phyloP scores from a whole-genome alignment of 2,888 invertebrate species.

The Embidobia sp. region DNA sequence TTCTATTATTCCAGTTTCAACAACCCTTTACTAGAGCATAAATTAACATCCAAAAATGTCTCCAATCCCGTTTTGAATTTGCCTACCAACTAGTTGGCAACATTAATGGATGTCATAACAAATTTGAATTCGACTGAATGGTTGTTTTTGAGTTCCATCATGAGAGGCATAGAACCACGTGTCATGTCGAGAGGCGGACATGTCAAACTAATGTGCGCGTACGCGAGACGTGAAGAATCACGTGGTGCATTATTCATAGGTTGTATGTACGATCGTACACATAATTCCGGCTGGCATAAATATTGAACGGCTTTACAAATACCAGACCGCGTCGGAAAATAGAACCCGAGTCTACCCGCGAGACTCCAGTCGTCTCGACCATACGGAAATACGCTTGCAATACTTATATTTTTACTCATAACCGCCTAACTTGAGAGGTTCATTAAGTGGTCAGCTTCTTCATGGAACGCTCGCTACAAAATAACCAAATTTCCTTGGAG shows the following conservation, averaged over 20 bases:
- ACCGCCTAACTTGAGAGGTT: constrained; percentile 3
- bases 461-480: too few species aligned
- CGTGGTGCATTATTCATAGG: constrained; percentile 52
- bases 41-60: not conserved
- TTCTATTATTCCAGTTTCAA: too few species aligned
- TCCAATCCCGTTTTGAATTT: too few species aligned
- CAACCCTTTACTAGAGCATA: too few species aligned
- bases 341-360: constrained; percentile 27
- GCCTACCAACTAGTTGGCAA: not conserved
- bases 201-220: constrained; percentile 38
- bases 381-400: constrained; percentile 18
- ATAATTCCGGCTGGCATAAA: constrained; percentile 51
- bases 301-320: constrained; percentile 53
- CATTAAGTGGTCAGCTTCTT: constrained; percentile 3
- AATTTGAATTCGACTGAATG: not conserved
- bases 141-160: constrained; percentile 3
- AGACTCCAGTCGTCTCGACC: constrained; percentile 41
- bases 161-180: constrained; percentile 13
- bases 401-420: constrained; percentile 29
- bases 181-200: constrained; percentile 21
- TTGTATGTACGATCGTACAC: constrained; percentile 43
- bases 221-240: constrained; percentile 20
- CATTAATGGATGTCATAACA: constrained; percentile 15
- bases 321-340: constrained; percentile 43
- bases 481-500: too few species aligned